Evolutionary conservation across 1,140 invertebrate species (phyloP), one percentile per base, ranked within the genome.

Genomic region (Anastrepha obliqua): DNA sequence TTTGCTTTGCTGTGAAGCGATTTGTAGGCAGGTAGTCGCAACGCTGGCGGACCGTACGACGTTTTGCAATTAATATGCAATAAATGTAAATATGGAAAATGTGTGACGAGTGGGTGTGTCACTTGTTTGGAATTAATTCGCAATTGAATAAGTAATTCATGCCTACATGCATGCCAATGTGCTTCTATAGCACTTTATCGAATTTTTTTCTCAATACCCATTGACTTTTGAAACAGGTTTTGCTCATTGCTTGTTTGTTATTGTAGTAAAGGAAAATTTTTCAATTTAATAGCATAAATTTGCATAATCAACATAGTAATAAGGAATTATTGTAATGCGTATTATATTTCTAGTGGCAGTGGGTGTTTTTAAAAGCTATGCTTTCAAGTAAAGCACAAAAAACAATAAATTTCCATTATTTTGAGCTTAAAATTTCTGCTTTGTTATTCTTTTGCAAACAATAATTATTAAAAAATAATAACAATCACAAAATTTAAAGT

Each of bases 121-220:
- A 7, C 2, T 58, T 55, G 47, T 55, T 81, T 20, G 44, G 74
- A 81, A 81, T 55, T 81, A 55, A 81, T 81, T 29, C 55, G 74
- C 74, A 81, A 81, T 81, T n/a, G 74, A 81, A 81, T 81, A 55
- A 81, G 47, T 55, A 81, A 81, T 81, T 15, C 47, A 55, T 81
- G 55, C 17, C n/a, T 20, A 81, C 74, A 58, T 39, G 5, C 42
- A 15, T 58, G 15, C n/a, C 6, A 5, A 9, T 62, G 9, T 62
- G 15, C 60, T 13, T 62, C 29, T 29, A 29, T 29, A 29, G 29
- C 29, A 29, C 29, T 29, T 29, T 29, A 29, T 29, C 29, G 29
- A 29, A 29, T 29, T 29, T 13, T 4, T 62, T 62, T 62, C 15
- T 62, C 60, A 62, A 62, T 17, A 62, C 60, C 8, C 13, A 62